Evolutionary conservation across 2,888 invertebrate genomes (phyloP).

Genomic region (Barypeithes pellucidus): DNA sequence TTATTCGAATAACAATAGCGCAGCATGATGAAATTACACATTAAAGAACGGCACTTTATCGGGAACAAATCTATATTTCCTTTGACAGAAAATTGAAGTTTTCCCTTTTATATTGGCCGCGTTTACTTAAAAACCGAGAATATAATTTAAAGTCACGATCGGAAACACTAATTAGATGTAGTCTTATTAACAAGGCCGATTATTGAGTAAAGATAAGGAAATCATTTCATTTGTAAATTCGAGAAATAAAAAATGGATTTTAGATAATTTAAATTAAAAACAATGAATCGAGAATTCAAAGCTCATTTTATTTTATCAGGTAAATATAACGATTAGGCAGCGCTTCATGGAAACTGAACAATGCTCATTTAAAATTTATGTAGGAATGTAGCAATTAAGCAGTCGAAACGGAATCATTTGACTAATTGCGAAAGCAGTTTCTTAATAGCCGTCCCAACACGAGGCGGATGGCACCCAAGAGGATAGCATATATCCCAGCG

Average conservation of each 20-base stretch:
- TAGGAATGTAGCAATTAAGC: slow-evolving; percentile 58
- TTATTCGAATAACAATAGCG: slow-evolving; percentile 68
- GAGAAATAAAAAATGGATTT: slow-evolving; percentile 16
- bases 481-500: slow-evolving; percentile 60
- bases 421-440: slow-evolving; percentile 66
- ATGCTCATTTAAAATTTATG: slow-evolving; percentile 49
- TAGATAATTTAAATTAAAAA: slow-evolving; percentile 33
- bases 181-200: slow-evolving; percentile 16
- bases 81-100: neutral
- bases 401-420: slow-evolving; percentile 62
- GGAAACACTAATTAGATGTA: slow-evolving; percentile 11
- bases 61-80: slow-evolving; percentile 17
- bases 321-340: slow-evolving; percentile 34
- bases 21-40: slow-evolving; percentile 48
- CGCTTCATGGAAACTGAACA: slow-evolving; percentile 43
- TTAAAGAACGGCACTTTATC: slow-evolving; percentile 35
- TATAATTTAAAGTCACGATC: slow-evolving; percentile 2
- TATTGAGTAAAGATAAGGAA: slow-evolving; percentile 8
- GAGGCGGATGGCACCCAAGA: slow-evolving; percentile 62
- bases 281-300: slow-evolving; percentile 30
- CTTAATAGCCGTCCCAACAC: slow-evolving; percentile 65
- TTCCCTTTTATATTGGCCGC: neutral
- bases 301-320: slow-evolving; percentile 32
- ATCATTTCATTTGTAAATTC: slow-evolving; percentile 23
- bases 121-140: neutral